A percentile compares a stretch with the other conserved stretches of the same genome.
Conservation (phyloP, 1,140 invertebrate genomes). For the Diorhabda sublineata region DNA sequence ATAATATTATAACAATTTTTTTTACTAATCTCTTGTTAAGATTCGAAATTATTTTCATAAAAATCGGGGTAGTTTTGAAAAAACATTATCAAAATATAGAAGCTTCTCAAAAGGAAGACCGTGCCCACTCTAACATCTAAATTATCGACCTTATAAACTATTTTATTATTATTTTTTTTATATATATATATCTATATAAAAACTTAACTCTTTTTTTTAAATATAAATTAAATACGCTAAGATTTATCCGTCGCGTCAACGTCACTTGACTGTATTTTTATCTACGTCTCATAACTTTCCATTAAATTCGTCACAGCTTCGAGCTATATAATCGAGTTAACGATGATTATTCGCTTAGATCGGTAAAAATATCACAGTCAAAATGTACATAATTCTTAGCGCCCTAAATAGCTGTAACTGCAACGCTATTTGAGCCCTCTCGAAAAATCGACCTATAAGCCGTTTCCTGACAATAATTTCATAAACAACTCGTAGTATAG, state of each 20-base stretch:
- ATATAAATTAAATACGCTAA: conserved; percentile 31
- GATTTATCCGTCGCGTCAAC: conserved; percentile 33
- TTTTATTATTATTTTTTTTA: conserved; percentile 3
- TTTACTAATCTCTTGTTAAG: too few relatives aligned
- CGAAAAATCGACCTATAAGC: too few relatives aligned
- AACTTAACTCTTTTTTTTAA: conserved; percentile 20
- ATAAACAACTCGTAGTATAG: too few relatives aligned
- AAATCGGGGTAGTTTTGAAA: too few relatives aligned
- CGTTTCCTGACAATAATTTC: too few relatives aligned
- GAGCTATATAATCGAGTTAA: conserved; percentile 6
- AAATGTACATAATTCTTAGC: conserved; percentile 43
- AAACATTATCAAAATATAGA: not conserved
- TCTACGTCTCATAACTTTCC: conserved; percentile 2
- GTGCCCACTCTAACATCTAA: conserved; percentile 36
- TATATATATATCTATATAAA: conserved; percentile 18
- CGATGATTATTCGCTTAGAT: conserved; percentile 32
- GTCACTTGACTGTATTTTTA: conserved; percentile 11
- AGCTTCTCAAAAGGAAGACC: conserved; percentile 29
- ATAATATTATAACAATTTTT: too few relatives aligned
- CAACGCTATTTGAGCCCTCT: conserved; percentile 38
- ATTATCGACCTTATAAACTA: conserved; percentile 17
- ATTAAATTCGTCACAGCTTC: not conserved
- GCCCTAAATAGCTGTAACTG: conserved; percentile 42
- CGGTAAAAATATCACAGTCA: conserved; percentile 44
- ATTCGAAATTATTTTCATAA: too few relatives aligned